phyloP scores from a whole-genome alignment of 2,113 vertebrate species.

The Puffinus mauretanicus region DNA sequence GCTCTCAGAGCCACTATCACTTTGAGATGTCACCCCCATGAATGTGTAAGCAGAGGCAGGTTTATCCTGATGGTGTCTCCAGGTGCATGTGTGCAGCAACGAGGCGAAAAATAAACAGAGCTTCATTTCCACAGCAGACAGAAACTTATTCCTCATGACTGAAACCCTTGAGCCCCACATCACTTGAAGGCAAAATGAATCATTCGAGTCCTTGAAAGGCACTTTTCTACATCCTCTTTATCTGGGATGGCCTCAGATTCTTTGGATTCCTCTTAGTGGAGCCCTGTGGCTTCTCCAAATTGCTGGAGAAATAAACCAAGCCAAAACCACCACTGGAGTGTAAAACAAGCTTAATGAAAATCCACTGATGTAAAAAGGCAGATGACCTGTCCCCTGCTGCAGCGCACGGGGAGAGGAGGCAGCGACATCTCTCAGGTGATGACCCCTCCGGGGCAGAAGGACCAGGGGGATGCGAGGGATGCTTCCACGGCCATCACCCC shows the following conservation, averaged over 20 bases:
- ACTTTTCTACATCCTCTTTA: background rate
- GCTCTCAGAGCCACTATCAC: background rate
- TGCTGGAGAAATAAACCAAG: slow-evolving; percentile 14
- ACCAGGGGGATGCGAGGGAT: accelerated
- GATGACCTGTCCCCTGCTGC: background rate
- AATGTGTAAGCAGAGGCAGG: background rate
- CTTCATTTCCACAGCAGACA: background rate
- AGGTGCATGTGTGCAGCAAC: background rate
- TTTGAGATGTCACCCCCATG: background rate
- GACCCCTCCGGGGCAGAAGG: background rate
- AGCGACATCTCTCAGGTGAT: background rate
- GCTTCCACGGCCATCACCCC: background rate
- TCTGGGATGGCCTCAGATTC: background rate
- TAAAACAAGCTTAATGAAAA: slow-evolving; percentile 19
- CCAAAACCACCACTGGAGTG: background rate
- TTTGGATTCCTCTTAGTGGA: background rate
- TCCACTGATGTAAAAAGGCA: background rate
- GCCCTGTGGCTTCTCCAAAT: background rate
- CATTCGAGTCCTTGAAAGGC: background rate
- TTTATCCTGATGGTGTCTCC: background rate
- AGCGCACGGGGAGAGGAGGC: background rate
- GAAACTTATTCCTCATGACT: background rate
- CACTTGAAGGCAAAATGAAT: background rate
- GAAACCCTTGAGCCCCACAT: background rate
- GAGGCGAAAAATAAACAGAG: background rate